Percentiles rank a stretch among this genome's conserved stretches.
Evolutionary conservation across 2,888 invertebrate genomes (phyloP).

Genomic region (Athalia cordata): DNA sequence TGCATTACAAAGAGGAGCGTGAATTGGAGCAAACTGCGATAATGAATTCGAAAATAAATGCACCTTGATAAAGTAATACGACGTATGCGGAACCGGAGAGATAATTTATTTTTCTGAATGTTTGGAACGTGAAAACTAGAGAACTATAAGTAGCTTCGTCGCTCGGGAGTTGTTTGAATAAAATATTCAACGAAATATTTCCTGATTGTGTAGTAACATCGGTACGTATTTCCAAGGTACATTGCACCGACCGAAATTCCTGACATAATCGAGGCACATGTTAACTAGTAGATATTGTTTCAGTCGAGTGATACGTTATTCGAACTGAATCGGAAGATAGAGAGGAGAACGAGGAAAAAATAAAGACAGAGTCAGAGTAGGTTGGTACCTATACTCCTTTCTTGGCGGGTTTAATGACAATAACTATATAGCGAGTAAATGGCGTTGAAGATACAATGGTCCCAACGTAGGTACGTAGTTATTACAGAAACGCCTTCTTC

Average conservation of each 20-base stretch:
- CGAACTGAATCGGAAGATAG: conserved; percentile 18
- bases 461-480: conserved; percentile 40
- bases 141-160: neutral
- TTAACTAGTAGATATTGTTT: neutral
- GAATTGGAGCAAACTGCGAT: conserved; percentile 53
- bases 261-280: neutral
- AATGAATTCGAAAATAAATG: conserved; percentile 68
- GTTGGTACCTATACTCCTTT: conserved; percentile 8
- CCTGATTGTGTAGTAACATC: no score
- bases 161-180: neutral
- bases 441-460: conserved; percentile 44
- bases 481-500: conserved; percentile 40
- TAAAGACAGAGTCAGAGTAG: neutral
- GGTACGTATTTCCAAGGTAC: no score
- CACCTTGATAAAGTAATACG: conserved; percentile 55
- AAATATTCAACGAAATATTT: neutral
- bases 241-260: neutral
- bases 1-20: conserved; percentile 10
- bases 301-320: neutral
- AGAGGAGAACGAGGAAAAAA: neutral
- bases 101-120: no score
- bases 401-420: conserved; percentile 21
- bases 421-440: conserved; percentile 39
- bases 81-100: neutral
- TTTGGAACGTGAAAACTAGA: neutral